Base-by-base conservation (phyloP, 1,140 invertebrate species). In the Spodoptera litura region DNA sequence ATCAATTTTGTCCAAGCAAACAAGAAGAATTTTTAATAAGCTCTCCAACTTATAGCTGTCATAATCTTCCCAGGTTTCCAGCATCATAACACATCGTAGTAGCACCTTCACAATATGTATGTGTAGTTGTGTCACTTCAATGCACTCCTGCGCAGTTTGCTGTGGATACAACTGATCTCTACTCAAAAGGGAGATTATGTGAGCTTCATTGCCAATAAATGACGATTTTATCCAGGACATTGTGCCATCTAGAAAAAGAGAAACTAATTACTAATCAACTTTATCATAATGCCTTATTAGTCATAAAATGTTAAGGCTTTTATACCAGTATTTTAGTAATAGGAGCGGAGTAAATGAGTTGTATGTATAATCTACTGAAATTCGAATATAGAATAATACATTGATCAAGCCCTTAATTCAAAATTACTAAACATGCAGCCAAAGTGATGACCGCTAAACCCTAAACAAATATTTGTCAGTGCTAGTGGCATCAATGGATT, bases 71-170 rank as follows among this genome's bases (percentile, higher is more conserved):
- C 84, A 59, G 3, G 64, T 38, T 64, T 94, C 89, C 15, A 89
- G 35, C 2, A 85, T 35, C 44, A 85, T 66, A 5, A 94, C 72
- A 59, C 92, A 93, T 31, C 89, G 79, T 2, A 88, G 49, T 1
- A 93, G n/a, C 10, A 93, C 87, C 82, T 89, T 93, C 0, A 94
- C 87, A 9, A 94, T 91, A 52, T 90, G 81, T 78, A 91, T 92
- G 27, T 89, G 87, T 6, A 93, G 70, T 53, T 94, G 92, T 0
- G 86, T 91, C 25, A 93, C 78, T 83, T 93, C 92, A 31, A 92
- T 87, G 51, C 82, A 81, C 27, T 93, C 93, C 25, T 89, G 88
- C 0, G 80, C 5, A 0, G 89, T 90, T 74, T 93, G 91, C 74
- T 91, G 90, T 0, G 88, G 88, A 25, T 89, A 89, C 0, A 94